Evolutionary conservation across 2,797 vertebrate genomes (phyloP).

Genomic region (Spheniscus humboldti): DNA sequence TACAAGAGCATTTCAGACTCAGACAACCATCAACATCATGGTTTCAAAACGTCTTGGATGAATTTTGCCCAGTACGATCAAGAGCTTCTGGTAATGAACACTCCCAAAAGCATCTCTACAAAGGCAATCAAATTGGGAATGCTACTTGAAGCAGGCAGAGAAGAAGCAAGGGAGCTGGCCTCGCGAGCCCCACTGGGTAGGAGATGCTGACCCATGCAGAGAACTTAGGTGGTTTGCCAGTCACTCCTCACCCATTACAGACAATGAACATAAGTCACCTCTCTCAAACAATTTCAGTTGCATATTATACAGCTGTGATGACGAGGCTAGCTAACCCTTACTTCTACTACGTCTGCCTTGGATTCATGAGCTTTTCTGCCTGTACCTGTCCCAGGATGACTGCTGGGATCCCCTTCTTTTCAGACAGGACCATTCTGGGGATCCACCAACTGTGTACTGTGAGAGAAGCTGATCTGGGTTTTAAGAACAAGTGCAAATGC

Average conservation of each 20-base stretch:
- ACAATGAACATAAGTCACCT: background rate
- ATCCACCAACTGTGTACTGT: background rate
- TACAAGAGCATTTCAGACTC: background rate
- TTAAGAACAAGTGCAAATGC: background rate
- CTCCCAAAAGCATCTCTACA: background rate
- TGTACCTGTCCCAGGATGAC: background rate
- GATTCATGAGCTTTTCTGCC: background rate
- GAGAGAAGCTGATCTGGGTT: background rate
- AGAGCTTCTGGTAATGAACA: background rate
- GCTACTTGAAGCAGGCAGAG: background rate
- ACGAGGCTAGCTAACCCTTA: background rate
- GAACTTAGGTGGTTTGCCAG: background rate
- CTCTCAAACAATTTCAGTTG: background rate
- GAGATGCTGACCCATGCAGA: background rate
- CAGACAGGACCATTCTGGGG: background rate
- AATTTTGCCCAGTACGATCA: background rate
- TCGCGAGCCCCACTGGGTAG: background rate
- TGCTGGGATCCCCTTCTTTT: background rate
- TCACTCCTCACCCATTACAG: fast-evolving
- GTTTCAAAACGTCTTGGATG: fast-evolving
- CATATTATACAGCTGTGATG: background rate
- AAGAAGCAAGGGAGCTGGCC: background rate
- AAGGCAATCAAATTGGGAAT: background rate
- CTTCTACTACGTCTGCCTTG: background rate
- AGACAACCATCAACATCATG: background rate